These are phyloP conservation scores for Drosophila subpulchrella DNA, from an alignment of 1,140 invertebrate species.

Conservation along the genomic window DNA sequence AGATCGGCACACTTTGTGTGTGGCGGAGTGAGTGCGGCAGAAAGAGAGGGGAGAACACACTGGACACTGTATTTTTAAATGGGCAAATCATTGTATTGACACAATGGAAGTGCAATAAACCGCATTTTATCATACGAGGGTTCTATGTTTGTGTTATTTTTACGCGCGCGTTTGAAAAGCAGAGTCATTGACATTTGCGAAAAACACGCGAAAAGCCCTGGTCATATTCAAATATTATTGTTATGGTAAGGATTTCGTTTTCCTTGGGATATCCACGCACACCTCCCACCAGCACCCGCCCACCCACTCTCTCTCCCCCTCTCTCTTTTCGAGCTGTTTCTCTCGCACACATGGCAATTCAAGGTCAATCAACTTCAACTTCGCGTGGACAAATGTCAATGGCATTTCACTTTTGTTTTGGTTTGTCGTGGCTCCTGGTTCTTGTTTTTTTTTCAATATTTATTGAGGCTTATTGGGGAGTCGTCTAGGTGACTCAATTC, in stretches of 20 bases:
- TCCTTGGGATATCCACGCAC: slow-evolving; percentile 17
- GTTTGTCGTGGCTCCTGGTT: slow-evolving; percentile 7
- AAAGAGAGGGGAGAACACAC: slow-evolving; percentile 1
- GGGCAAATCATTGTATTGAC: slow-evolving; percentile 30
- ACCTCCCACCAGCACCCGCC: slow-evolving; percentile 18
- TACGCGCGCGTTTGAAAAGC: slow-evolving; percentile 49
- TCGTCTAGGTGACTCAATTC: slow-evolving; percentile 32
- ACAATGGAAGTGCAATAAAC: slow-evolving; percentile 55
- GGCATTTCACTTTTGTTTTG: slow-evolving; percentile 52
- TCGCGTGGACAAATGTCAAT: slow-evolving; percentile 56
- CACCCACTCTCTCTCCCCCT: slow-evolving; percentile 1
- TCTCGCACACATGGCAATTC: slow-evolving; percentile 37
- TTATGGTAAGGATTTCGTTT: slow-evolving; percentile 38
- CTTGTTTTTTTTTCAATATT: neutral
- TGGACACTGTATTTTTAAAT: slow-evolving; percentile 12
- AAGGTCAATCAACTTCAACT: slow-evolving; percentile 58
- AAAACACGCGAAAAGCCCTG: slow-evolving; percentile 24
- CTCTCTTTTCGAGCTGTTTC: neutral
- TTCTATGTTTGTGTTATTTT: slow-evolving; percentile 43
- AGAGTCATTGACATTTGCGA: slow-evolving; percentile 50
- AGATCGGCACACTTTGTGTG: slow-evolving; percentile 57
- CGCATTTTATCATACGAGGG: slow-evolving; percentile 9
- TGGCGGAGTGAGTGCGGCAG: slow-evolving; percentile 18
- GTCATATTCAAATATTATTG: slow-evolving; percentile 35
- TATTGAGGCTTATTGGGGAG: slow-evolving; percentile 16